A percentile compares a stretch with the other conserved stretches of the same genome.
These are phyloP conservation scores for Megastigmus dorsalis DNA, from an alignment of 2,888 invertebrate genomes.

Conservation along the genomic window DNA sequence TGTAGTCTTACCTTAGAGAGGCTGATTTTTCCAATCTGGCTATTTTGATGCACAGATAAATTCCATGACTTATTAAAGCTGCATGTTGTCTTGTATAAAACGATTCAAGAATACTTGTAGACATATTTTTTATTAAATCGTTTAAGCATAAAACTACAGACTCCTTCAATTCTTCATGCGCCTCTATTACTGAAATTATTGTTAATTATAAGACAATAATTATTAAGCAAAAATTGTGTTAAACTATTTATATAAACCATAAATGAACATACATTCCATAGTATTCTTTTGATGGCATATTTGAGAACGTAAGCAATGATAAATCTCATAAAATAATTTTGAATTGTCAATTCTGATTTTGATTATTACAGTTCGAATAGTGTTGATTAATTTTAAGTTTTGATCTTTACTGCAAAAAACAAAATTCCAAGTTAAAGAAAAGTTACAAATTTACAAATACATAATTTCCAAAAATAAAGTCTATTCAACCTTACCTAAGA, in stretches of 20 bases:
- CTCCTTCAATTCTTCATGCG: conserved; percentile 81
- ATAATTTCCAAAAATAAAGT: conserved; percentile 17
- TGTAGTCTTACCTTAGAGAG: conserved; percentile 81
- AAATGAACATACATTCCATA: conserved; percentile 75
- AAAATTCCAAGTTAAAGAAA: background rate
- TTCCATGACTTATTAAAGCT: conserved; percentile 80
- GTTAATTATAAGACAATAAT: conserved; percentile 47
- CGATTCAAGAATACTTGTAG: conserved; percentile 75
- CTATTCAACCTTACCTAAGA: conserved; percentile 61
- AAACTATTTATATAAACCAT: background rate
- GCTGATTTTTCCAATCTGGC: conserved; percentile 81
- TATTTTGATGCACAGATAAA: conserved; percentile 80
- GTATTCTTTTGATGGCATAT: conserved; percentile 76
- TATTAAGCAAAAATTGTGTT: too few species aligned
- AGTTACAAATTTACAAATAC: conserved; percentile 15
- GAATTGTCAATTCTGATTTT: conserved; percentile 75
- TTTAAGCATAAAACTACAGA: conserved; percentile 77
- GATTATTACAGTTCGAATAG: conserved; percentile 75
- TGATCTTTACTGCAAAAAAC: conserved; percentile 73
- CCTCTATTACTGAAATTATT: conserved; percentile 76
- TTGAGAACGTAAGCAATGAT: conserved; percentile 76
- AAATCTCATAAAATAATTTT: conserved; percentile 78
- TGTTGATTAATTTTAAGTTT: conserved; percentile 76
- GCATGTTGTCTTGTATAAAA: conserved; percentile 78
- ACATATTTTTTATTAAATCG: conserved; percentile 75